Percentiles rank a stretch among this genome's conserved stretches.
Conservation (phyloP, 2,113 vertebrate species). For the Pantherophis guttatus region DNA sequence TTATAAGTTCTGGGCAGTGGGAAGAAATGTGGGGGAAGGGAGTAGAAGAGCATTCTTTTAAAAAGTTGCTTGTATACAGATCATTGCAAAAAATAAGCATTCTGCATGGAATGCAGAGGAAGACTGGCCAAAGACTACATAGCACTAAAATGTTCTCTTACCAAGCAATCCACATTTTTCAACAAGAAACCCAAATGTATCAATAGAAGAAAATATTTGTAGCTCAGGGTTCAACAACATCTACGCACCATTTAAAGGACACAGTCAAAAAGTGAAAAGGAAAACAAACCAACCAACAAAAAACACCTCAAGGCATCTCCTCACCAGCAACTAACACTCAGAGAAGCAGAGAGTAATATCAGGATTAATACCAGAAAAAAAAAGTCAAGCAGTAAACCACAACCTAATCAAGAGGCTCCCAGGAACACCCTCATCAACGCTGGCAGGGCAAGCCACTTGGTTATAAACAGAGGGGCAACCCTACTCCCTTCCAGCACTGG, state of each 20-base stretch:
- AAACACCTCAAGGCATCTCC: no score
- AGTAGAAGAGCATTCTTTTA: background rate
- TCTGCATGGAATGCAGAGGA: background rate
- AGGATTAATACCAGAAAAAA: no score
- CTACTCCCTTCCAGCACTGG: no score
- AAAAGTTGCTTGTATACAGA: background rate
- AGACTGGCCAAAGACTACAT: background rate
- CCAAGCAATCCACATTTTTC: background rate
- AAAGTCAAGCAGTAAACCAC: no score
- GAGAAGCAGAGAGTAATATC: no score
- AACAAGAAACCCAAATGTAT: background rate
- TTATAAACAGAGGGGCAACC: no score
- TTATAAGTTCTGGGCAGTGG: constrained; percentile 56
- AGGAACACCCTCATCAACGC: no score
- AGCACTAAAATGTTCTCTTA: background rate
- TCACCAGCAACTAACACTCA: no score
- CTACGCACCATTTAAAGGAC: background rate
- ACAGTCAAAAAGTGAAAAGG: no score
- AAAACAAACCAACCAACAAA: no score
- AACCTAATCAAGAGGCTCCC: no score
- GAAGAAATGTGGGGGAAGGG: constrained; percentile 33
- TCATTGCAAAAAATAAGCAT: background rate
- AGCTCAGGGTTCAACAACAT: background rate
- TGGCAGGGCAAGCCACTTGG: no score
- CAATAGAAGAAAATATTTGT: background rate